Conservation (phyloP, 1,140 invertebrate genomes). For the Penaeus japonicus region DNA sequence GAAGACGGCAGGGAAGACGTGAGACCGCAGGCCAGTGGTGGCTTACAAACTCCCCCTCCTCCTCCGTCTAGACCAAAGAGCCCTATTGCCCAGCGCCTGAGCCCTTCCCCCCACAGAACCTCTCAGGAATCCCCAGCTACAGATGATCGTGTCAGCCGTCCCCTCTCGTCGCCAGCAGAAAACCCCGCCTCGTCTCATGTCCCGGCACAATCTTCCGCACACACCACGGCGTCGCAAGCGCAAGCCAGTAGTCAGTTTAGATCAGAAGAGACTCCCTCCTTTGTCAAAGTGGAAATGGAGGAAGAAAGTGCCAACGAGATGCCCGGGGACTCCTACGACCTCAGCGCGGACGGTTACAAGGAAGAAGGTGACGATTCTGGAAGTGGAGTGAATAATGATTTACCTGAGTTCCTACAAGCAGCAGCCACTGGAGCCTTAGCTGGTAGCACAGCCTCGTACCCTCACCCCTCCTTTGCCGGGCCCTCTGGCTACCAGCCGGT, state of each 20-base stretch:
- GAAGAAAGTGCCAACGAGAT: slow-evolving; percentile 36
- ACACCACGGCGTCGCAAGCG: not conserved
- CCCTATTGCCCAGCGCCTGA: slow-evolving; percentile 49
- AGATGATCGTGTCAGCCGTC: slow-evolving; percentile 45
- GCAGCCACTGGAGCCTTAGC: slow-evolving; percentile 40
- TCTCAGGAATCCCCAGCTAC: slow-evolving; percentile 43
- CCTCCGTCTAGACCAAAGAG: slow-evolving; percentile 57
- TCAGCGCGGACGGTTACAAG: slow-evolving; percentile 56
- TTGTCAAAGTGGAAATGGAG: slow-evolving; percentile 58
- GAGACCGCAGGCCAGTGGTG: slow-evolving; percentile 43
- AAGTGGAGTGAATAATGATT: slow-evolving; percentile 54
- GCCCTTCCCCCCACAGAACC: slow-evolving; percentile 52
- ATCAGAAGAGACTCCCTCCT: slow-evolving; percentile 42
- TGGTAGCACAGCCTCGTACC: slow-evolving; percentile 38
- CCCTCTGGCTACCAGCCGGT: slow-evolving; percentile 58
- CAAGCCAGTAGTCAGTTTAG: slow-evolving; percentile 32
- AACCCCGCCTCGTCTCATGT: slow-evolving; percentile 9
- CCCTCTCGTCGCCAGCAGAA: slow-evolving; percentile 41
- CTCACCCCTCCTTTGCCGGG: slow-evolving; percentile 54
- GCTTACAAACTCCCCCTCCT: slow-evolving; percentile 45
- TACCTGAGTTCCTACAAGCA: slow-evolving; percentile 58
- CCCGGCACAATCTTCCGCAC: slow-evolving; percentile 3
- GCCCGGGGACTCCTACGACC: slow-evolving; percentile 41
- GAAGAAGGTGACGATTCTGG: slow-evolving; percentile 52
- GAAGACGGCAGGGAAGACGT: slow-evolving; percentile 57